These are phyloP conservation scores for Pseudomyrmex pallidus DNA, from an alignment of 1,140 invertebrate species.

Conservation along the genomic window DNA sequence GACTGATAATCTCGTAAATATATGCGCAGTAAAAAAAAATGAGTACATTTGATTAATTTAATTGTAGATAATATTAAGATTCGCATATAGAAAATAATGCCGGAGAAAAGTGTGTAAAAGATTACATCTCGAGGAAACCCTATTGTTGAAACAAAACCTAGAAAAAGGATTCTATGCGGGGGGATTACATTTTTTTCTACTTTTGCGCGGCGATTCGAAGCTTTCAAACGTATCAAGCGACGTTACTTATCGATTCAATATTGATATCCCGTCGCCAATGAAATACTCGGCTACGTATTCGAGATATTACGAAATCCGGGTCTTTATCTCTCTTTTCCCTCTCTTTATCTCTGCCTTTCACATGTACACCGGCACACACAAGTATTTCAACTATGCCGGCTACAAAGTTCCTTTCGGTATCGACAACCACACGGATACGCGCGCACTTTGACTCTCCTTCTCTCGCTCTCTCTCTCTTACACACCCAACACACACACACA, in stretches of 20 bases:
- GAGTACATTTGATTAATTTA: neutral
- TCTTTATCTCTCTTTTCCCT: constrained; percentile 47
- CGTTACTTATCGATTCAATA: constrained; percentile 54
- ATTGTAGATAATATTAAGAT: neutral
- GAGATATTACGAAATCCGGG: constrained; percentile 53
- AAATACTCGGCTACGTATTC: constrained; percentile 44
- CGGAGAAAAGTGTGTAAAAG: neutral
- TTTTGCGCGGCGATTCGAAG: constrained; percentile 32
- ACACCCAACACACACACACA: too few relatives aligned
- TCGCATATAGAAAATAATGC: neutral
- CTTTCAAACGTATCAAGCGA: constrained; percentile 32
- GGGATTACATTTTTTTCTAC: too few relatives aligned
- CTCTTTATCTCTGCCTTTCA: constrained; percentile 43
- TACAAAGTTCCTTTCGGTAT: constrained; percentile 56
- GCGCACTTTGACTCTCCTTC: constrained; percentile 36
- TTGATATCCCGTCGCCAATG: constrained; percentile 49
- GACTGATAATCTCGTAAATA: too few relatives aligned
- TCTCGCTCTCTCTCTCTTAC: too few relatives aligned
- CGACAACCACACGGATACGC: constrained; percentile 46
- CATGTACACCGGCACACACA: constrained; percentile 34
- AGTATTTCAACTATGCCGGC: constrained; percentile 56
- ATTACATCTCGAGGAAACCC: neutral
- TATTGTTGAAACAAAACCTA: neutral
- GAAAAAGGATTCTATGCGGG: neutral
- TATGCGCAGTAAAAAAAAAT: too few relatives aligned